Percentiles rank a stretch among this genome's conserved stretches.
Conservation (phyloP, 37 sponge, comb jelly and placozoan genomes). For the Geodia barretti region DNA sequence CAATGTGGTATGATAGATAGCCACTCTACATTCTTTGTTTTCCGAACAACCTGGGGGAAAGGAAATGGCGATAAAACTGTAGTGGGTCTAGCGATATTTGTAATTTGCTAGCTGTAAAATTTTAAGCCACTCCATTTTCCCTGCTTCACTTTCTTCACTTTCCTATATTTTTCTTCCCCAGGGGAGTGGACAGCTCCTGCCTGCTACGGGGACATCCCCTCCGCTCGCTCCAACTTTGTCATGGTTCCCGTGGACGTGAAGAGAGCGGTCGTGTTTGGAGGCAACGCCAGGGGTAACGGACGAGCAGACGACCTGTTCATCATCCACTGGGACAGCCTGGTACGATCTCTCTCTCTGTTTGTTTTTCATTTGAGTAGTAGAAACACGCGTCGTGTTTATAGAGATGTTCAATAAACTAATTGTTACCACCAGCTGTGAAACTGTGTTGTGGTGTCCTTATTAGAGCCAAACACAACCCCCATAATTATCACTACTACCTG, state of each 20-base stretch:
- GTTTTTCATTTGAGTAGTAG: too few relatives aligned
- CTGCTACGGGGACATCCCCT: not conserved
- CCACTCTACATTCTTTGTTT: too few relatives aligned
- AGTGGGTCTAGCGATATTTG: not conserved
- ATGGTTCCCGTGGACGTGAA: not conserved
- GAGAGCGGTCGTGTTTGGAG: not conserved
- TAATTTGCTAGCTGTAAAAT: not conserved
- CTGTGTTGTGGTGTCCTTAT: too few relatives aligned
- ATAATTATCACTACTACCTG: too few relatives aligned
- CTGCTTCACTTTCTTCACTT: not conserved
- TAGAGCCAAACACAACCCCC: too few relatives aligned
- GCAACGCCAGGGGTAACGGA: not conserved
- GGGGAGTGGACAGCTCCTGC: not conserved
- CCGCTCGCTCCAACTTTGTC: not conserved
- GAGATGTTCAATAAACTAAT: too few relatives aligned
- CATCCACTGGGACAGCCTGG: not conserved
- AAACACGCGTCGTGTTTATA: too few relatives aligned
- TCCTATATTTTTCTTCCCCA: not conserved
- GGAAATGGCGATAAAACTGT: too few relatives aligned
- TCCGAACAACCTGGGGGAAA: too few relatives aligned
- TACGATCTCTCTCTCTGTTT: not conserved
- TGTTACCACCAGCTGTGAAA: too few relatives aligned
- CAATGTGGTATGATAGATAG: too few relatives aligned
- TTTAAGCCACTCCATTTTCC: not conserved
- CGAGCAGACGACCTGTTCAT: not conserved